Base-by-base conservation (phyloP, 2,888 invertebrate species). In the Trichopoda pennipes region DNA sequence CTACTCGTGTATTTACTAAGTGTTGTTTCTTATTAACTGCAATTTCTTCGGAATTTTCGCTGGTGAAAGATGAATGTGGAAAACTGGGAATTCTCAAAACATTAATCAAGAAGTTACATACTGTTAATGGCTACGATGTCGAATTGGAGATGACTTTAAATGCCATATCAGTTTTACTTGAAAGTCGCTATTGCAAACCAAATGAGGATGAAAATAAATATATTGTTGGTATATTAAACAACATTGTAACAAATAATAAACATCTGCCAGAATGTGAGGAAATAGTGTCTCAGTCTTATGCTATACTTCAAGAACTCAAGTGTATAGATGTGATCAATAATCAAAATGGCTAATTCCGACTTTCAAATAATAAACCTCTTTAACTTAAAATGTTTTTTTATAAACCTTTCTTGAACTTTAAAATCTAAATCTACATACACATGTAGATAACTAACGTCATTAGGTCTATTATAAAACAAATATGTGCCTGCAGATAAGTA, bases 11-110 rank as follows among this genome's bases (percentile, higher is more conserved):
- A 3, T 92, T 94, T 85, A 93, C 94, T 2, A 97, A 96, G 91
- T 93, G 95, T 0, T 93, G 95, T 12, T 96, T 97, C 90, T 91
- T 97, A 68, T 89, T 96, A 56, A 91, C 92, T 0, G 91, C 94
- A 19, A 89, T 96, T 14, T 94, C 94, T 85, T 86, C 90, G 4
- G 91, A 93, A 84, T 90, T 92, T 73, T 87, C 90, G 0, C 90
- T 92, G 7, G 92, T 94, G 28, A 93, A 92, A 92, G 94, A 87
- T 58, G 85, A 86, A 76, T 85, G 87, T 47, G 79, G 86, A 17
- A 84, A 86, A 32, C 68, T 85, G 4, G 84, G 84, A 3, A 86
- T 85, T 1, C 73, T 87, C 10, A 69, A 80, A 2, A 83, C 56
- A 16, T 78, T 88, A 3, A 56, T 83, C 1, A 70, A 70, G n/a